These are phyloP conservation scores for Argyrosomus japonicus DNA, from an alignment of 2,113 vertebrate genomes.

Conservation along the genomic window DNA sequence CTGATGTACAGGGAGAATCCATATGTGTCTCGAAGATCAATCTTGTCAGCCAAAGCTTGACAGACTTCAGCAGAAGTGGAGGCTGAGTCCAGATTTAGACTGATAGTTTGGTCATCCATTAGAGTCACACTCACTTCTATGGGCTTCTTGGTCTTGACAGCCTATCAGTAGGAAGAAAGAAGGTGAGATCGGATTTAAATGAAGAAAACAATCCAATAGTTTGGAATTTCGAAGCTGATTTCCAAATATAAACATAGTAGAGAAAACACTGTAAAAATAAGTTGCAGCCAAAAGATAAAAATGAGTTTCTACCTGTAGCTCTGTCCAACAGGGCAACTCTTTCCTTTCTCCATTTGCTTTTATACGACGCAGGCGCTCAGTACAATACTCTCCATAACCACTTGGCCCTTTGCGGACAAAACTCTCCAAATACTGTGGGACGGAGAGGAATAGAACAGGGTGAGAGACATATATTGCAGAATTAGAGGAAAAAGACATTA, in stretches of 20 bases:
- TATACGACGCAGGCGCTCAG: slow-evolving; percentile 85
- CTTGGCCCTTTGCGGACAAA: slow-evolving; percentile 87
- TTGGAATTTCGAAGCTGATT: neutral
- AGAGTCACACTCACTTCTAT: slow-evolving; percentile 85
- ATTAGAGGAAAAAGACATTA: neutral
- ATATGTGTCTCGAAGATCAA: slow-evolving; percentile 84
- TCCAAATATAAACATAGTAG: neutral
- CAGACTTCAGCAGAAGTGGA: slow-evolving; percentile 91
- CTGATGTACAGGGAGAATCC: slow-evolving; percentile 96
- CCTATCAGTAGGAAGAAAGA: slow-evolving; percentile 75
- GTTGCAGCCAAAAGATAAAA: too few species aligned
- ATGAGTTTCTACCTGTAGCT: slow-evolving; percentile 87
- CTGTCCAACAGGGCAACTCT: slow-evolving; percentile 90
- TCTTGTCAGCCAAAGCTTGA: slow-evolving; percentile 82
- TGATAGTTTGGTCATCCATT: slow-evolving; percentile 83
- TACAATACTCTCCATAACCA: slow-evolving; percentile 86
- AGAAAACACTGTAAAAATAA: neutral
- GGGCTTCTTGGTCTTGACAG: slow-evolving; percentile 87
- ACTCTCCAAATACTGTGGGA: slow-evolving; percentile 88
- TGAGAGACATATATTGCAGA: neutral
- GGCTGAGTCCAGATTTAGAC: slow-evolving; percentile 88
- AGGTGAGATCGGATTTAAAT: neutral
- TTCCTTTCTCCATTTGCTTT: slow-evolving; percentile 86
- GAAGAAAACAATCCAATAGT: neutral
- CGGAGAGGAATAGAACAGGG: slow-evolving; percentile 8